phyloP scores from a whole-genome alignment of 2,113 vertebrate genomes.

The Dicaeum eximium region DNA sequence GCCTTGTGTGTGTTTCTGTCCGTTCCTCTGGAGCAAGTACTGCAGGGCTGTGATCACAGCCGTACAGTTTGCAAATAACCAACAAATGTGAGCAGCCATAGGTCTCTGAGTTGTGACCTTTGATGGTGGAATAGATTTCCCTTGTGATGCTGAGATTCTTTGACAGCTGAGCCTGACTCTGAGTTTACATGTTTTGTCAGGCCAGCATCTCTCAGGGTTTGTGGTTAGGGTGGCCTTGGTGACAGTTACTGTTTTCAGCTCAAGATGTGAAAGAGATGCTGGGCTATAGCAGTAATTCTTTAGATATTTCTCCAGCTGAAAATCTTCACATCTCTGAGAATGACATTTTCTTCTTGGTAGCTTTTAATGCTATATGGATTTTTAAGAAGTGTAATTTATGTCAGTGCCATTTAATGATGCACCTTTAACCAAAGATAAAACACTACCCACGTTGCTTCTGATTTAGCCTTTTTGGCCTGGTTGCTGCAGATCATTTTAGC shows the following conservation, averaged over 20 bases:
- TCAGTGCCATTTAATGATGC: constrained; percentile 59
- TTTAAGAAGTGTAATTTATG: constrained; percentile 71
- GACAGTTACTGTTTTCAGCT: constrained; percentile 63
- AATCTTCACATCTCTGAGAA: constrained; percentile 37
- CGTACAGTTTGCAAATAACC: constrained; percentile 66
- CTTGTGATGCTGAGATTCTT: constrained; percentile 66
- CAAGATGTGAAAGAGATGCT: background rate
- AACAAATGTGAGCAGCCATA: constrained; percentile 69
- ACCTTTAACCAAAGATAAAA: constrained; percentile 71
- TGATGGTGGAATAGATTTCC: constrained; percentile 66
- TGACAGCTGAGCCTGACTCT: constrained; percentile 69
- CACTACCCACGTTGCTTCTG: constrained; percentile 35
- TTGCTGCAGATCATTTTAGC: constrained; percentile 53
- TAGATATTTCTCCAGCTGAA: constrained; percentile 34
- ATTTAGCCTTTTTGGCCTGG: constrained; percentile 63
- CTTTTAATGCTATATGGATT: constrained; percentile 62
- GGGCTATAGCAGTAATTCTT: constrained; percentile 6
- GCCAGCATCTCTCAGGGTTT: constrained; percentile 51
- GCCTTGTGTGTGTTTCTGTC: background rate
- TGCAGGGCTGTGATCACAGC: constrained; percentile 54
- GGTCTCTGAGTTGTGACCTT: constrained; percentile 71
- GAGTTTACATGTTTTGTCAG: constrained; percentile 70
- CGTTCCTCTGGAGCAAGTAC: background rate
- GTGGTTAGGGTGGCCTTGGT: constrained; percentile 48
- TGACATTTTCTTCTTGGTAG: constrained; percentile 53